Percentiles rank a stretch among this genome's conserved stretches.
Conservation (phyloP, 2,888 invertebrate species). For the Silvanus unidentatus region DNA sequence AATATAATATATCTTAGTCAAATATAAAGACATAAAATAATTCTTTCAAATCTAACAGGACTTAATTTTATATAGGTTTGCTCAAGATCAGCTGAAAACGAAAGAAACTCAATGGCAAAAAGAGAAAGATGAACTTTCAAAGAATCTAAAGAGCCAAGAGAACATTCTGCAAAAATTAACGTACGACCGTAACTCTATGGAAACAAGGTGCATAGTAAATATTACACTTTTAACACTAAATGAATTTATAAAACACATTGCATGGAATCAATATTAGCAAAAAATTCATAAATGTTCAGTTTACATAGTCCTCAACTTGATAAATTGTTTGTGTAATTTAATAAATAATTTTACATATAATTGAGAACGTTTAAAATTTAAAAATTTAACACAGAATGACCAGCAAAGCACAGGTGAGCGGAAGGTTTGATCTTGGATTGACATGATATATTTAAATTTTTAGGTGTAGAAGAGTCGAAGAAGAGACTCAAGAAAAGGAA, state of each 20-base stretch:
- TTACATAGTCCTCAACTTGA: no score
- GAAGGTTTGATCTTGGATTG: constrained; percentile 27
- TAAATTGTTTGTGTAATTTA: no score
- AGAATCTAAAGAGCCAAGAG: constrained; percentile 33
- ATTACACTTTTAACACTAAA: constrained; percentile 40
- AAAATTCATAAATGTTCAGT: no score
- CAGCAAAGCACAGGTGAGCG: no score
- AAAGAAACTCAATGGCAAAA: constrained; percentile 38
- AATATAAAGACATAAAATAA: no score
- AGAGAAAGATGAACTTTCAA: constrained; percentile 37
- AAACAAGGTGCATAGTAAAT: constrained; percentile 43
- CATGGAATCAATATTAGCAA: no score
- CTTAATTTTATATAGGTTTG: constrained; percentile 23
- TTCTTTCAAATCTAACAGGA: no score
- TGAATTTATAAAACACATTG: constrained; percentile 24
- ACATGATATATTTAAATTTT: constrained; percentile 40
- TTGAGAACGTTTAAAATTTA: no score
- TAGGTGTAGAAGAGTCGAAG: constrained; percentile 35
- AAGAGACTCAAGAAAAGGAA: constrained; percentile 21
- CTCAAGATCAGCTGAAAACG: constrained; percentile 35
- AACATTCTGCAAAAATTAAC: constrained; percentile 34
- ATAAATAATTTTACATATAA: no score
- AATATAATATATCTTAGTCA: no score
- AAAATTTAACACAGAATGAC: no score
- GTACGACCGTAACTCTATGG: constrained; percentile 34